Percentiles rank a stretch among this genome's conserved stretches.
Evolutionary conservation across 2,888 invertebrate genomes (phyloP).

Genomic region (Furcula furcula): DNA sequence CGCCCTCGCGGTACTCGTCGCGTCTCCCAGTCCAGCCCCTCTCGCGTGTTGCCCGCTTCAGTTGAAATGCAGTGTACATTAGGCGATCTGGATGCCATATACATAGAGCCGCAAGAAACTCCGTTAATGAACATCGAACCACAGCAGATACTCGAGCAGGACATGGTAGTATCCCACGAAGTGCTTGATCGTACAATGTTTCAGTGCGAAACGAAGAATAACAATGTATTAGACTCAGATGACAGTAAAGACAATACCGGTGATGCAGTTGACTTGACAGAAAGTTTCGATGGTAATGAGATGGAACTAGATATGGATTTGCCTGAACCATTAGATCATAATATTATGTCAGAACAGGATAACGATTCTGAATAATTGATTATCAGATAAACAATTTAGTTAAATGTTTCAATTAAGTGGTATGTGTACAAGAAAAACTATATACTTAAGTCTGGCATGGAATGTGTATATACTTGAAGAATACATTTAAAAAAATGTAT

Average conservation of each 20-base stretch:
- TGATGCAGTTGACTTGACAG: neutral
- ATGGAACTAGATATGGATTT: neutral
- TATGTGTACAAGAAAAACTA: too few species aligned
- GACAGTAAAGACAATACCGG: neutral
- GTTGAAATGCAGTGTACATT: conserved; percentile 53
- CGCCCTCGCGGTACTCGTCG: conserved; percentile 81
- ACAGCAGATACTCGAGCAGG: conserved; percentile 23
- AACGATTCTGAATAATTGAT: neutral
- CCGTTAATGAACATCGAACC: conserved; percentile 24
- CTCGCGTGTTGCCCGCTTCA: conserved; percentile 48
- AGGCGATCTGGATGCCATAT: conserved; percentile 56
- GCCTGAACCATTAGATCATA: neutral
- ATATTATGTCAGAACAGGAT: neutral
- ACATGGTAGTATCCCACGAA: conserved; percentile 16
- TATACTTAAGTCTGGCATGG: too few species aligned
- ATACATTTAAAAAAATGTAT: too few species aligned
- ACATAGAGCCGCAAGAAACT: conserved; percentile 40
- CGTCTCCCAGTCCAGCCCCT: conserved; percentile 91
- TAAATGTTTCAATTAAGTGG: too few species aligned
- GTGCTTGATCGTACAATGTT: conserved; percentile 16
- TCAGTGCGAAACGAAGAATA: conserved; percentile 7
- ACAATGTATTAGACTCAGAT: conserved; percentile 6
- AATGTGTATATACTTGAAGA: too few species aligned
- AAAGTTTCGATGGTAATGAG: neutral
- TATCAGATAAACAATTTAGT: neutral